These are phyloP conservation scores for Conistra vaccinii DNA, from an alignment of 2,888 invertebrate genomes.

Conservation along the genomic window DNA sequence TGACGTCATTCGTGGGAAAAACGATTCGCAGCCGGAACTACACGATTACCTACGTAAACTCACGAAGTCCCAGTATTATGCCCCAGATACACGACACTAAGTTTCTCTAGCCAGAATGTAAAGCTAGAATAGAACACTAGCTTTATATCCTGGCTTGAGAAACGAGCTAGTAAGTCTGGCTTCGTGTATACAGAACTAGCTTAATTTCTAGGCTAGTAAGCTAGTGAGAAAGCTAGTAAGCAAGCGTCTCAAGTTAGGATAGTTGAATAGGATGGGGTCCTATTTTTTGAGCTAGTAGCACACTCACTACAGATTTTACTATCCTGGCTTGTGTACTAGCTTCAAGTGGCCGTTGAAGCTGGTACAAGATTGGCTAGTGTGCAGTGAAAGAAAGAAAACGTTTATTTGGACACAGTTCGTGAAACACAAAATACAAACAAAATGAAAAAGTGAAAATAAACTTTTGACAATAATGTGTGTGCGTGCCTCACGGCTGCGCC, in stretches of 20 bases:
- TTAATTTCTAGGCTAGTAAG: neutral
- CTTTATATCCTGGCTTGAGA: too few species aligned
- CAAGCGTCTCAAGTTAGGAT: neutral
- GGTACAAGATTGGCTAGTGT: neutral
- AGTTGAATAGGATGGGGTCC: neutral
- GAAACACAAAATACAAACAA: too few species aligned
- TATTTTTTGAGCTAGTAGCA: neutral
- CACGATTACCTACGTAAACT: constrained; percentile 38
- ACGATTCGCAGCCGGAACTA: constrained; percentile 54
- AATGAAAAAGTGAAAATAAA: too few species aligned
- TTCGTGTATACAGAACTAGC: neutral
- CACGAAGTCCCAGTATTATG: constrained; percentile 39
- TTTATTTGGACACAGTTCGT: too few species aligned
- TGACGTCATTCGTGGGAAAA: constrained; percentile 58
- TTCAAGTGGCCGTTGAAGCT: neutral
- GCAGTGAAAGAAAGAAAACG: too few species aligned
- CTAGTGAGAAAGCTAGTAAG: neutral
- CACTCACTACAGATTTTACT: neutral
- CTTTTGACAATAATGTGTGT: too few species aligned
- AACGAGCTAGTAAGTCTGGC: neutral
- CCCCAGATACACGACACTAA: neutral
- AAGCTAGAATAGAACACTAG: neutral
- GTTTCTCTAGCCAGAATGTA: too few species aligned
- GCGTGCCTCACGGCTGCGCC: too few species aligned
- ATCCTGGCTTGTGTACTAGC: neutral